These are phyloP conservation scores for Parapristionchus giblindavisi DNA, from an alignment of 2,888 invertebrate species.

Conservation along the genomic window DNA sequence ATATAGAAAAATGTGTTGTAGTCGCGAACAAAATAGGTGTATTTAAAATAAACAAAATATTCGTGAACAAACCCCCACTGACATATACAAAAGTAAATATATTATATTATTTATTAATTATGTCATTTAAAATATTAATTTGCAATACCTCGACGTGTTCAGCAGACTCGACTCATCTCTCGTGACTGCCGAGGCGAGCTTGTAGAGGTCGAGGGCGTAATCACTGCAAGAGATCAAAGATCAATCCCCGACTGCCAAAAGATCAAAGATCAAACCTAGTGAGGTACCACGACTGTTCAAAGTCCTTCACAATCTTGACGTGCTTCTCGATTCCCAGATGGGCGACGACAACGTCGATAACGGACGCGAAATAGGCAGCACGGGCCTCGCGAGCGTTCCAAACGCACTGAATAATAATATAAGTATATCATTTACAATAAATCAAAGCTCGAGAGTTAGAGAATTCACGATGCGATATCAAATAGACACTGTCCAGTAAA, in stretches of 20 bases:
- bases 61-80: background rate
- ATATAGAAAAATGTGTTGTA: background rate
- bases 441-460: too few relatives aligned
- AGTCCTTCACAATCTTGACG: conserved; percentile 44
- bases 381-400: conserved; percentile 31
- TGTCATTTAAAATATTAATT: background rate
- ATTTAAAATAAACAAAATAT: background rate
- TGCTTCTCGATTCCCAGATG: conserved; percentile 42
- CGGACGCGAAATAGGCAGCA: conserved; percentile 7
- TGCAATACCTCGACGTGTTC: conserved; percentile 20
- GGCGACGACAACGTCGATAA: conserved; percentile 6
- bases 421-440: too few relatives aligned
- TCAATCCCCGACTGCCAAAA: background rate
- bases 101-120: too few relatives aligned
- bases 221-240: conserved; percentile 62
- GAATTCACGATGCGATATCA: too few relatives aligned
- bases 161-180: conserved; percentile 56
- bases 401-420: conserved; percentile 37
- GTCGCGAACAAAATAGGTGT: background rate
- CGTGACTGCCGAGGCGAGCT: conserved; percentile 64
- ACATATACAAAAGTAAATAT: too few relatives aligned
- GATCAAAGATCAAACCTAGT: conserved; percentile 42
- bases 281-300: conserved; percentile 47
- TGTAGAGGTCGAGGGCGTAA: conserved; percentile 67
- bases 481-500: too few relatives aligned